Evolutionary conservation across 2,888 invertebrate species (phyloP).

Genomic region (Nemotelus nigrinus): DNA sequence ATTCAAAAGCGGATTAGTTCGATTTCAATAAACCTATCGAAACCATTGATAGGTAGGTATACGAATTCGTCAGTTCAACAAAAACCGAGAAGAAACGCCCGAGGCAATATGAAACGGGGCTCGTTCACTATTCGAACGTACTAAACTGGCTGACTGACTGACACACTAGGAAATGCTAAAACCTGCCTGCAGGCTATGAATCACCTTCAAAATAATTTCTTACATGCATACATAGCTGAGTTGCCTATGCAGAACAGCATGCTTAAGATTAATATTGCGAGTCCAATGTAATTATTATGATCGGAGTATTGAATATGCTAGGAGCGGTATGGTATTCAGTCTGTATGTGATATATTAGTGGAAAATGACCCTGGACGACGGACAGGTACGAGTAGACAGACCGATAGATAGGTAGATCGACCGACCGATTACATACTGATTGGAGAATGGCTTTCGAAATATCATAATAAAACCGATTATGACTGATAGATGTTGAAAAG

Average conservation of each 20-base stretch:
- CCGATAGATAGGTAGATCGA: neutral
- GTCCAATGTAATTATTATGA: neutral
- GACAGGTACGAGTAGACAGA: neutral
- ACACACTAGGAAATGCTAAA: constrained; percentile 39
- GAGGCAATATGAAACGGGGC: neutral
- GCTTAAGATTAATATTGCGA: neutral
- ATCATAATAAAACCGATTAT: neutral
- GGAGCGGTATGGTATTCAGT: neutral
- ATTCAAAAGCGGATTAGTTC: constrained; percentile 8
- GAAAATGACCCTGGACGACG: constrained; percentile 21
- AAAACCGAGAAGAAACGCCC: neutral
- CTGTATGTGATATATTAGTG: constrained; percentile 23
- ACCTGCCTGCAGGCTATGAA: constrained; percentile 21
- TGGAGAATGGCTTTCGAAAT: neutral
- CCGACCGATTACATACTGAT: neutral
- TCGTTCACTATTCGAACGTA: neutral
- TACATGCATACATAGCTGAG: neutral
- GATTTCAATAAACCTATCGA: constrained; percentile 6
- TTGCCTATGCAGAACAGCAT: neutral
- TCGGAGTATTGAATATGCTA: neutral
- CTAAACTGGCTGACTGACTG: neutral
- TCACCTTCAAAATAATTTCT: constrained; percentile 25
- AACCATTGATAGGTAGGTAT: neutral
- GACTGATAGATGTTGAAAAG: constrained; percentile 15
- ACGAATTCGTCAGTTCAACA: neutral